Conservation (phyloP, 2,797 vertebrate species). For the Gobionotothen gibberifrons region DNA sequence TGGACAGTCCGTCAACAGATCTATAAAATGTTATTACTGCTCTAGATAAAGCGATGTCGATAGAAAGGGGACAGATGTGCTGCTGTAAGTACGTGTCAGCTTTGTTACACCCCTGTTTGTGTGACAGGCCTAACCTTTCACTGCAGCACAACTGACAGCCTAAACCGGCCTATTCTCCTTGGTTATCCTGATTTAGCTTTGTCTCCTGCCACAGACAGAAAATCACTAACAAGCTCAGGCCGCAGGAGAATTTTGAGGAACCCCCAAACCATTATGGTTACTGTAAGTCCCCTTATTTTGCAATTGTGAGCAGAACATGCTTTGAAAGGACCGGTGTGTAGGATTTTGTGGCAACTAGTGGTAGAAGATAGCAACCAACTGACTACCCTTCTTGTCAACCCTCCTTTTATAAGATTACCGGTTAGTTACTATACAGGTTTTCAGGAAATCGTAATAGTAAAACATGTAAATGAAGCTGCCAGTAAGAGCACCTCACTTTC, state of each 20-base stretch:
- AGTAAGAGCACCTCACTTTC: no score
- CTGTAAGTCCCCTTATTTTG: background rate
- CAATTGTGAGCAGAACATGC: background rate
- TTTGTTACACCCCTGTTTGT: slow-evolving; percentile 61
- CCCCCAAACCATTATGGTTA: slow-evolving; percentile 1
- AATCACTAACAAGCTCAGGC: slow-evolving; percentile 37
- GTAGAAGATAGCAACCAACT: no score
- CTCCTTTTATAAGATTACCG: no score
- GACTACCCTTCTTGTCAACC: no score
- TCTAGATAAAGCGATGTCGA: slow-evolving; percentile 64
- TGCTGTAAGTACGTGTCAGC: slow-evolving; percentile 60
- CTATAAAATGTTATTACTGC: slow-evolving; percentile 82
- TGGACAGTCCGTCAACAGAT: slow-evolving; percentile 77
- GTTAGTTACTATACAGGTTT: no score
- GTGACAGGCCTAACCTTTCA: slow-evolving; percentile 65
- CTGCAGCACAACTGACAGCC: slow-evolving; percentile 53
- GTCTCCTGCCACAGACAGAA: slow-evolving; percentile 30
- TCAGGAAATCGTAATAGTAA: no score
- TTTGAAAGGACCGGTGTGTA: no score
- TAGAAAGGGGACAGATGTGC: slow-evolving; percentile 60
- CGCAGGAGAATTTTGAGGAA: slow-evolving; percentile 16
- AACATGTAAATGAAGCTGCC: no score
- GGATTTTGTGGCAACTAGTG: no score
- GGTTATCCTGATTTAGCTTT: slow-evolving; percentile 27
- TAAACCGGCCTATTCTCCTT: slow-evolving; percentile 40